These are phyloP conservation scores for Aphelocoma coerulescens DNA, from an alignment of 2,113 vertebrate genomes.

Conservation along the genomic window DNA sequence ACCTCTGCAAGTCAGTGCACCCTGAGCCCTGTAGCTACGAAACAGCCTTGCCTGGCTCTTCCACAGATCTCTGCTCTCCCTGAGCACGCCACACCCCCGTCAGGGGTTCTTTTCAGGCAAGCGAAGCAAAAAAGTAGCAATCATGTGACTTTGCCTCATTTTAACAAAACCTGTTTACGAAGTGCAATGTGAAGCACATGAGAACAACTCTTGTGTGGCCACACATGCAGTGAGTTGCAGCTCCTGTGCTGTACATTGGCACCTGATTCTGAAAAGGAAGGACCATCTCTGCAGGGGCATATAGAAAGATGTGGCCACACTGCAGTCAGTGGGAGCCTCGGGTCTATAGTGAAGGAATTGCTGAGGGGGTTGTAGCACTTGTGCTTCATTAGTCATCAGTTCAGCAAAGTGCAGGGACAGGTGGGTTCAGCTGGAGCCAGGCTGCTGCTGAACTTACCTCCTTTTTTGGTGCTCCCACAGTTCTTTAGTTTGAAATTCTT, in stretches of 20 bases:
- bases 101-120: neutral
- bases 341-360: neutral
- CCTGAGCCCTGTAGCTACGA: neutral
- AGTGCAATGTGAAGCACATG: neutral
- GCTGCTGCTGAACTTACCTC: neutral
- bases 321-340: neutral
- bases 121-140: neutral
- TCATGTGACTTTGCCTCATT: neutral
- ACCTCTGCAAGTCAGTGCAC: neutral
- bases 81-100: accelerated
- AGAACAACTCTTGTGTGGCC: neutral
- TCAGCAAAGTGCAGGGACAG: neutral
- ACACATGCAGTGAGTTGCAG: accelerated
- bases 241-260: neutral
- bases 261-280: neutral
- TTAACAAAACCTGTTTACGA: neutral
- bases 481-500: neutral
- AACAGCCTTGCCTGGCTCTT: neutral
- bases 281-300: neutral
- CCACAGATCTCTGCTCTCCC: neutral
- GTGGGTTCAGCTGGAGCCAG: neutral
- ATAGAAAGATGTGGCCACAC: neutral
- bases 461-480: neutral
- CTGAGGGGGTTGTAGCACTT: neutral
- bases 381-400: neutral